Conservation (phyloP, 2,888 invertebrate genomes). For the Agrenia bidenticulata region DNA sequence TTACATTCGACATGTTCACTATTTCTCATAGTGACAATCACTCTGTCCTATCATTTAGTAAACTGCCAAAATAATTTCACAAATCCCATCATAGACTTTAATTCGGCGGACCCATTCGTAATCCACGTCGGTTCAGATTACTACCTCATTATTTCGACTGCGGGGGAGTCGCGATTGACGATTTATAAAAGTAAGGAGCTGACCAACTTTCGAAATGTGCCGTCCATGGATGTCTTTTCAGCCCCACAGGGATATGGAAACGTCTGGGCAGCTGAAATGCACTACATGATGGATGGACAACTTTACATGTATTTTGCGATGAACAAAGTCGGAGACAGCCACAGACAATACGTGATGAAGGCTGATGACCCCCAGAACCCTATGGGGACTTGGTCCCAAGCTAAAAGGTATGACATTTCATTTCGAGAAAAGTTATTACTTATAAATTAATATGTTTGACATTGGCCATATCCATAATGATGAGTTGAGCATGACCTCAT, state of each 20-base stretch:
- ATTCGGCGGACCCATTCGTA: neutral
- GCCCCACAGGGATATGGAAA: conserved; percentile 32
- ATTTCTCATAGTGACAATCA: too few relatives aligned
- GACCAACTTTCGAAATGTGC: conserved; percentile 34
- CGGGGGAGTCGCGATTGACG: conserved; percentile 24
- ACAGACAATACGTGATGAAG: conserved; percentile 34
- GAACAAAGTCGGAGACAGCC: conserved; percentile 13
- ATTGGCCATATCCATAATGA: too few relatives aligned
- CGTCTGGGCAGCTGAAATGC: conserved; percentile 36
- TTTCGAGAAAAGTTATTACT: too few relatives aligned
- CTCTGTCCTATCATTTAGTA: too few relatives aligned
- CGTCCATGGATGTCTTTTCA: conserved; percentile 20
- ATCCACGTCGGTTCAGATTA: neutral
- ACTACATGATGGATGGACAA: conserved; percentile 15
- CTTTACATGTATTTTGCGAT: conserved; percentile 23
- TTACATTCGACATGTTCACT: too few relatives aligned
- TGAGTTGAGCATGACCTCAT: too few relatives aligned
- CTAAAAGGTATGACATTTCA: too few relatives aligned
- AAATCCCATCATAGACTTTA: neutral
- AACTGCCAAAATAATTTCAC: neutral
- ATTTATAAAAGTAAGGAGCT: conserved; percentile 32
- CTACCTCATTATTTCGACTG: conserved; percentile 17
- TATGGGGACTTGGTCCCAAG: conserved; percentile 35
- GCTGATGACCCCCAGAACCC: conserved; percentile 32
- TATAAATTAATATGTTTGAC: too few relatives aligned